Base-by-base conservation (phyloP, 2,888 invertebrate species). In the Plagodis pulveraria region DNA sequence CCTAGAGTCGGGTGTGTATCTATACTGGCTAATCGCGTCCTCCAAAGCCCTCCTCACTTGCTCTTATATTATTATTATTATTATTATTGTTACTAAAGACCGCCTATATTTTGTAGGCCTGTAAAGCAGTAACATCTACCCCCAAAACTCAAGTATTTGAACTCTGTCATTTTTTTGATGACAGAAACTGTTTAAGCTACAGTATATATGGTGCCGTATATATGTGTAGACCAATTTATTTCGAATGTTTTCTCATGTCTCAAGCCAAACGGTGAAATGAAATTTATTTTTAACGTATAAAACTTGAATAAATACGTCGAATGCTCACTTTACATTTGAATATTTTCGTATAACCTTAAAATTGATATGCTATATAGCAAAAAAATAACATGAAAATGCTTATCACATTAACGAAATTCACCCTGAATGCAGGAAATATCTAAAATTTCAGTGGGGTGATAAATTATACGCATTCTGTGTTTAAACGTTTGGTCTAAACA, bases 401-500 rank as follows among this genome's bases (percentile, higher is more conserved):
- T 22, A 22, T 22, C 22, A 22, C 22, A 2, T 22, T 22, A 22
- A 2, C 4, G 4, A 22, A 22, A 22, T 22, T 22, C 22, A 22
- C 22, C 22, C 22, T 22, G 22, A 22, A 22, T 2, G 22, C 22
- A 22, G 22, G 22, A 22, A 22, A 22, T 22, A 22, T 22, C 22
- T 22, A 22, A 22, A 57, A 8, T 63, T 66, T 34, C 7, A 35
- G 22, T 62, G 50, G 10, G 36, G 59, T 0, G 5, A 48, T 2
- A 53, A 43, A 12, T 12, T 58, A 0, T 63, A 11, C 22, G 54
- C 63, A 58, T 67, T 64, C 50, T 63, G 32, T 11, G 58, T 58
- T 6, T 33, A 63, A 33, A 61, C 61, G 10, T 63, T 65, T n/a
- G 62, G 61, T 22, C n/a, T 65, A 0, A 57, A n/a, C 12, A 62